phyloP scores from a whole-genome alignment of 1,140 invertebrate genomes.

The Zaprionus tsacasi region DNA sequence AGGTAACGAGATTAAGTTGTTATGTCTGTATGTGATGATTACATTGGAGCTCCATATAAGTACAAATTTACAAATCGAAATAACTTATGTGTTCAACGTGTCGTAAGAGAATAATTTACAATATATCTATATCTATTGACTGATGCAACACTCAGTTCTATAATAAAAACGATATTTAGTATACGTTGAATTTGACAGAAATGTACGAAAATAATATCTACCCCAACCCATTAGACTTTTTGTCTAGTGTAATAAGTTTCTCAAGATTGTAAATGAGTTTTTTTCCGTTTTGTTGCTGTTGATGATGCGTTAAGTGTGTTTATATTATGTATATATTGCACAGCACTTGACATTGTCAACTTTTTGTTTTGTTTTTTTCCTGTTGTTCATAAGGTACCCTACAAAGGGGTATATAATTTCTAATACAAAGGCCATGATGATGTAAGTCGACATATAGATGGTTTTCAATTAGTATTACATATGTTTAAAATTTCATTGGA shows the following conservation, averaged over 20 bases:
- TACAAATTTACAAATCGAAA: too few species aligned
- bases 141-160: not conserved
- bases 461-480: too few species aligned
- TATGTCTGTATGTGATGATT: too few species aligned
- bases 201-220: not conserved
- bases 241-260: conserved; percentile 9
- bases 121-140: not conserved
- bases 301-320: conserved; percentile 15
- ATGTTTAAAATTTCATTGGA: not conserved
- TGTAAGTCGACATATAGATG: not conserved
- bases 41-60: too few species aligned
- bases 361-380: conserved; percentile 9
- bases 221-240: not conserved
- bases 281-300: not conserved
- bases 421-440: not conserved
- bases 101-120: not conserved
- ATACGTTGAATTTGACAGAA: not conserved
- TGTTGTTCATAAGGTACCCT: not conserved
- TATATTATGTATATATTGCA: conserved; percentile 23
- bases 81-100: not conserved
- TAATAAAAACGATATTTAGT: not conserved
- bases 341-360: conserved; percentile 60
- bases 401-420: not conserved
- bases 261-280: conserved; percentile 6
- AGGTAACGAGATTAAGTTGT: not conserved